These are phyloP conservation scores for Catharus minimus DNA, from an alignment of 2,113 vertebrate species.

Conservation along the genomic window DNA sequence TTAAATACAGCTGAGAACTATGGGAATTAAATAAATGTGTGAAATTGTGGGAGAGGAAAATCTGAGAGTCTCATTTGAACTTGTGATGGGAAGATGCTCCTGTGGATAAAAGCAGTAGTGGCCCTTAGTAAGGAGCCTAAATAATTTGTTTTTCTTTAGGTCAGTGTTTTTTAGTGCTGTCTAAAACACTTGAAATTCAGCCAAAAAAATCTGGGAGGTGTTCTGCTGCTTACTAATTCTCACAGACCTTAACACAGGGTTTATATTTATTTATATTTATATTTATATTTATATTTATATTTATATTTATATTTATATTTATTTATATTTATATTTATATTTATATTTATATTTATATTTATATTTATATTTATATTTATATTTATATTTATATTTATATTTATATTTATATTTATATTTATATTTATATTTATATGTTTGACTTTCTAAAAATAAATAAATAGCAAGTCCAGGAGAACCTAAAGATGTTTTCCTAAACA, in stretches of 20 bases:
- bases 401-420: too few species aligned
- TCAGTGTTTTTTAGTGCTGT: background rate
- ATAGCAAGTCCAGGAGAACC: background rate
- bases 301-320: background rate
- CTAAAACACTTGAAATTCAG: background rate
- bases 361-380: too few species aligned
- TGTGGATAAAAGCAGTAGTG: background rate
- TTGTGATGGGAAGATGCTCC: background rate
- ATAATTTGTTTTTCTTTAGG: background rate
- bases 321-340: too few species aligned
- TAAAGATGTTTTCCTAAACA: background rate
- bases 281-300: too few species aligned
- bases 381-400: background rate
- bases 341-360: too few species aligned
- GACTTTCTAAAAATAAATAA: background rate
- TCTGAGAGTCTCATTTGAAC: background rate
- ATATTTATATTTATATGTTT: too few species aligned
- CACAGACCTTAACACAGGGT: background rate
- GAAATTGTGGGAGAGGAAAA: background rate
- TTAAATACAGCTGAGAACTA: background rate
- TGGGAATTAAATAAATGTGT: background rate
- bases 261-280: too few species aligned
- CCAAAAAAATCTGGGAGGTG: background rate
- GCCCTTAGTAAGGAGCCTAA: background rate
- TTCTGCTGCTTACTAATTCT: background rate